Base-by-base conservation (phyloP, 2,888 invertebrate species). In the Scaptodrosophila latifasciaeformis region DNA sequence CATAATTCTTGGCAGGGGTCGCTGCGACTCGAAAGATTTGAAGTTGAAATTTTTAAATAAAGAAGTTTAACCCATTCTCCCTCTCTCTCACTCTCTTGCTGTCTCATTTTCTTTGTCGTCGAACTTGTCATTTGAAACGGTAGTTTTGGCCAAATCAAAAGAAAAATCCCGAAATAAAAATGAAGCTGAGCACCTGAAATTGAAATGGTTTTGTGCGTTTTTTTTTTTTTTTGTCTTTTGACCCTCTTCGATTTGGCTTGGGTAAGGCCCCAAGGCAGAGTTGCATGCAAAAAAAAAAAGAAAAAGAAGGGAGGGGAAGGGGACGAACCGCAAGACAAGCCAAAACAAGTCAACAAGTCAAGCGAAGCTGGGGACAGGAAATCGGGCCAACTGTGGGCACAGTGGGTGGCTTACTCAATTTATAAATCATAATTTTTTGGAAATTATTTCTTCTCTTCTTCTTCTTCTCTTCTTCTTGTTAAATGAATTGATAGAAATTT, bases 141-240 rank as follows among this genome's bases (percentile, higher is more conserved):
- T 7, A 24, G 4, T 24, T 24, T 24, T 24, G 24, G 24, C 4
- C 57, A 18, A 13, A 35, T 10, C 40, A 21, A n/a, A 10, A 15
- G 5, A 2, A 21, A 12, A 10, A 10, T 21, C 21, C 40, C n/a
- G n/a, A 40, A 19, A 12, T 10, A 21, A 40, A 40, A 40, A 40
- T 40, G 19, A 21, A 40, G 19, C 76, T 68, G 82, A 76, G 81
- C 80, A 81, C 82, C 82, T 81, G 80, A 81, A 44, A 74, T 70
- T 65, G 70, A 74, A 80, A 70, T 69, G 77, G 81, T 76, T 79
- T 77, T 62, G 24, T 30, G 31, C 29, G 29, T 37, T 35, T 13
- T 35, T 12, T 13, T 12, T 5, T 12, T 37, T 13, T 37, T 43
- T 17, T n/a, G 5, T 15, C 7, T n/a, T 40, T 18, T 17, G 6